Percentiles rank a stretch among this genome's conserved stretches.
These are phyloP conservation scores for Corythucha ciliata DNA, from an alignment of 2,888 invertebrate species.

Conservation along the genomic window DNA sequence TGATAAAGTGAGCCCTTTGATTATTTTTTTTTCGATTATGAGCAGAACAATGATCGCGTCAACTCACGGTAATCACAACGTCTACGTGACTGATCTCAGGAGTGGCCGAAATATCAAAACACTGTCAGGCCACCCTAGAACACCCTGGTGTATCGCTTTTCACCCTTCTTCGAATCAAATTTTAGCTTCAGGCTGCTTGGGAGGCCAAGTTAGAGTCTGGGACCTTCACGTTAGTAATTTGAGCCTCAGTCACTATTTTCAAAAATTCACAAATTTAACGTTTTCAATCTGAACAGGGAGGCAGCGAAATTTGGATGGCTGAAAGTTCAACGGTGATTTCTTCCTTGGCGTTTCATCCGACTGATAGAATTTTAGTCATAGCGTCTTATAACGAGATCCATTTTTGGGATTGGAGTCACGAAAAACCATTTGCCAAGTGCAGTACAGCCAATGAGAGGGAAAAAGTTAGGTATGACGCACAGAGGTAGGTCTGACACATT, in stretches of 20 bases:
- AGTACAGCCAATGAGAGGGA: conserved; percentile 67
- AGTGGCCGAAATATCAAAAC: conserved; percentile 69
- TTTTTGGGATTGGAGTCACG: conserved; percentile 82
- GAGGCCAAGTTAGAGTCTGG: conserved; percentile 85
- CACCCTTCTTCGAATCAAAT: conserved; percentile 76
- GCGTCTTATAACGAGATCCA: conserved; percentile 74
- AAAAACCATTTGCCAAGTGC: conserved; percentile 63
- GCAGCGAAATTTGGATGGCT: conserved; percentile 74
- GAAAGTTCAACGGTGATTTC: conserved; percentile 66
- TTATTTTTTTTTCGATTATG: conserved; percentile 14
- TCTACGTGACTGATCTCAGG: conserved; percentile 70
- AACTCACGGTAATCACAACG: conserved; percentile 80
- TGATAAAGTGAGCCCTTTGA: conserved; percentile 18
- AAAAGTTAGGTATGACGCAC: conserved; percentile 59
- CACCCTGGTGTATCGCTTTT: conserved; percentile 85
- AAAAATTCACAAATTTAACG: neutral
- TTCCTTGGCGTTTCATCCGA: conserved; percentile 79
- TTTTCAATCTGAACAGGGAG: conserved; percentile 51
- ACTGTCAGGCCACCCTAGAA: conserved; percentile 71
- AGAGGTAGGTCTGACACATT: neutral
- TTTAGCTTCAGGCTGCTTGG: conserved; percentile 77
- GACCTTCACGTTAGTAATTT: conserved; percentile 55
- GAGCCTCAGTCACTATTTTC: neutral
- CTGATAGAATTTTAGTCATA: conserved; percentile 70
- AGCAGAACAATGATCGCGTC: conserved; percentile 69